Percentiles rank a stretch among this genome's conserved stretches.
These are phyloP conservation scores for Shargacucullia verbasci DNA, from an alignment of 2,888 invertebrate species.

Conservation along the genomic window DNA sequence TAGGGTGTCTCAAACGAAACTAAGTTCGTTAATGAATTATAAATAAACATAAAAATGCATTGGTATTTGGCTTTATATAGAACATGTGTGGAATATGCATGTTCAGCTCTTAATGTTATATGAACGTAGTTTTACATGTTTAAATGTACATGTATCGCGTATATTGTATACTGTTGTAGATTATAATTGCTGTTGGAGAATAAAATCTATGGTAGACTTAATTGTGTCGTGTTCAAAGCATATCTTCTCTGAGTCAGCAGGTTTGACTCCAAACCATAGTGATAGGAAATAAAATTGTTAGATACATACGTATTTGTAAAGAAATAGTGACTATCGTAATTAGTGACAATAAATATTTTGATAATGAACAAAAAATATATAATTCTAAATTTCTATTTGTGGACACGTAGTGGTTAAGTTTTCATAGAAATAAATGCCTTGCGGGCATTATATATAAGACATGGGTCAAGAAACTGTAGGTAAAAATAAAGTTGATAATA, in stretches of 20 bases:
- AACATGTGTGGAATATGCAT: constrained; percentile 82
- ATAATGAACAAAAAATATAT: constrained; percentile 65
- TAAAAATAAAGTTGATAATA: background rate
- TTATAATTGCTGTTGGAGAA: constrained; percentile 74
- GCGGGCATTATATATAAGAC: constrained; percentile 1
- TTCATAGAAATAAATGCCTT: constrained; percentile 47
- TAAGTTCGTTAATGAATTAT: constrained; percentile 67
- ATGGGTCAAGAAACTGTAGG: background rate
- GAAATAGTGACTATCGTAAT: constrained; percentile 63
- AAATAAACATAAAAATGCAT: constrained; percentile 87
- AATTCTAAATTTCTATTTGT: constrained; percentile 61
- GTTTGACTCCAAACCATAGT: constrained; percentile 65
- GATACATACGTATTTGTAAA: constrained; percentile 64
- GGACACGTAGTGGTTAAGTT: constrained; percentile 56
- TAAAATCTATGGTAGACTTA: constrained; percentile 71
- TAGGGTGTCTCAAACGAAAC: constrained; percentile 59
- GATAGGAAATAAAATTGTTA: constrained; percentile 53
- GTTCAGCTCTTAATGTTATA: constrained; percentile 86
- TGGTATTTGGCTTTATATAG: constrained; percentile 89
- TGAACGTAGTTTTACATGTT: constrained; percentile 69
- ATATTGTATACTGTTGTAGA: constrained; percentile 77
- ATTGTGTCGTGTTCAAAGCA: constrained; percentile 83
- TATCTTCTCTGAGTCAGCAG: constrained; percentile 73
- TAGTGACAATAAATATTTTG: constrained; percentile 79
- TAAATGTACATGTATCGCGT: constrained; percentile 70